Evolutionary conservation across 2,113 vertebrate species (phyloP), one percentile per base, ranked within the genome.

Genomic region (Megaleporinus macrocephalus): DNA sequence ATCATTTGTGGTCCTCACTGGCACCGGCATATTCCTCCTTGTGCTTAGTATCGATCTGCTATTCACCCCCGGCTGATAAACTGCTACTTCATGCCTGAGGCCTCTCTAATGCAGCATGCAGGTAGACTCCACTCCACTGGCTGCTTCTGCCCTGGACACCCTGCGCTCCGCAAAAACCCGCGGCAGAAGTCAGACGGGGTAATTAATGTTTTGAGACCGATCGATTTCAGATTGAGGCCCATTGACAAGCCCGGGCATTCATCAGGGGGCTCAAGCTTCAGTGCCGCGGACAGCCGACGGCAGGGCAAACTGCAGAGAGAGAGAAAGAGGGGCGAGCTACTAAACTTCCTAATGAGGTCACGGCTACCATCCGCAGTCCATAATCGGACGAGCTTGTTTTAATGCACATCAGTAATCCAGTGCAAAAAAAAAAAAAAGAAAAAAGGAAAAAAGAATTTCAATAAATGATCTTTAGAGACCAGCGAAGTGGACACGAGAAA

Each of bases 21-120:
- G 33, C 73, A 44, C 81, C 53, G 51, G 77, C 79, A 81, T 77
- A 71, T 76, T 84, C 63, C 49, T 70, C 61, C 78, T 83, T 79
- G 68, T 80, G 71, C 33, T 61, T 36, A 7, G 26, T 61, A 87
- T 85, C 80, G 88, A 87, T 87, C 76, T 65, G 66, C 57, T 61
- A 78, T 83, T 83, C 82, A 82, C 86, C 84, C 84, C 82, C 80
- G 79, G 81, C 86, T 86, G 84, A 86, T 86, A 83, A 87, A 85
- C 76, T 68, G 81, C 77, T 74, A 80, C 81, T 86, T 87, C 81
- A 84, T 69, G 83, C 83, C 71, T 36, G 27, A 73, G 44, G 65
- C 73, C 72, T 80, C 36, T 79, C 73, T 86, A 84, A 84, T 82
- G 83, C 75, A 70, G 65, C 73, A 78, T 79, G 26, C 73, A 73